A percentile compares a stretch with the other conserved stretches of the same genome.
These are phyloP conservation scores for Ptychobarbus kaznakovi DNA, from an alignment of 2,797 vertebrate genomes.

Conservation along the genomic window DNA sequence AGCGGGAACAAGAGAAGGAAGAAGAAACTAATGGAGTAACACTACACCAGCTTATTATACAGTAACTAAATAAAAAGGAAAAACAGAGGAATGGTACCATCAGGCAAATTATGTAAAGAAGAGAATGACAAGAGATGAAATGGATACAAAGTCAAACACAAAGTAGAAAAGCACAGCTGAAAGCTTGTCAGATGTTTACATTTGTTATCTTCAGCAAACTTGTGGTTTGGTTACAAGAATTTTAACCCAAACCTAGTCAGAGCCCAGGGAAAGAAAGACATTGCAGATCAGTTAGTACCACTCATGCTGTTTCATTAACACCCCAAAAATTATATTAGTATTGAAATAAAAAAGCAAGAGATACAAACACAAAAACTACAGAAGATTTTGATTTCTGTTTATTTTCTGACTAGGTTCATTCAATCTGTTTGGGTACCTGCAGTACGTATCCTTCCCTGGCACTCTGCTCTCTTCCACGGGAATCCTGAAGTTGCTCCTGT, in stretches of 20 bases:
- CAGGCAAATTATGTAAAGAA: constrained; percentile 8
- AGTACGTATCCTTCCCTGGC: constrained; percentile 95
- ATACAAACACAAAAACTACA: constrained; percentile 37
- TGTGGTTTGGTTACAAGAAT: constrained; percentile 38
- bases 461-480: constrained; percentile 88
- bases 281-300: constrained; percentile 83
- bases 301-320: constrained; percentile 76
- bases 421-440: constrained; percentile 81
- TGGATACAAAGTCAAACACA: constrained; percentile 62
- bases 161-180: constrained; percentile 82
- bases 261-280: constrained; percentile 96
- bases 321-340: constrained; percentile 72
- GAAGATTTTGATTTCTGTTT: constrained; percentile 6
- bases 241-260: constrained; percentile 71
- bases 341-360: constrained; percentile 49
- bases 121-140: constrained; percentile 78
- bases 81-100: background rate
- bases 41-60: background rate
- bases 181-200: constrained; percentile 68
- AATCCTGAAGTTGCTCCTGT: constrained; percentile 92
- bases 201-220: constrained; percentile 63
- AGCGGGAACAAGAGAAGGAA: background rate
- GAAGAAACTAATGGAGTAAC: background rate
- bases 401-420: constrained; percentile 4
- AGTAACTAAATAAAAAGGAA: background rate